Percentiles rank a stretch among this genome's conserved stretches.
These are phyloP conservation scores for Diadumene lineata DNA, from an alignment of 92 coral and sea anemone genomes.

Conservation along the genomic window DNA sequence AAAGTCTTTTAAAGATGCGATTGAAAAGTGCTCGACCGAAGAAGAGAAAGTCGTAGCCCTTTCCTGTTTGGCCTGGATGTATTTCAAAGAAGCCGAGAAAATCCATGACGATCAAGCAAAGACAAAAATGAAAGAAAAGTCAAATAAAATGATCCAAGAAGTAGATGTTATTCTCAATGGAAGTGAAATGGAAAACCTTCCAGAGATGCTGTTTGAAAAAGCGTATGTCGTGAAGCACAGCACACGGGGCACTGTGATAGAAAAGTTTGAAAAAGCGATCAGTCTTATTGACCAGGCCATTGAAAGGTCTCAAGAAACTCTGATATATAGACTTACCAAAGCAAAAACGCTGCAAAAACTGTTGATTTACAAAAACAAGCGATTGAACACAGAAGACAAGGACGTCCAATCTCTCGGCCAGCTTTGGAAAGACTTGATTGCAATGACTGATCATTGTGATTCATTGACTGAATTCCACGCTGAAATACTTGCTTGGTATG, in stretches of 20 bases:
- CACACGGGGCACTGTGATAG: background rate
- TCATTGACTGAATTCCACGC: background rate
- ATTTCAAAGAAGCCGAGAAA: background rate
- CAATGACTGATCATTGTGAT: background rate
- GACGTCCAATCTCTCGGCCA: background rate
- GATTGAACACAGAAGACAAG: background rate
- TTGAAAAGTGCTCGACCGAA: slow-evolving; percentile 3
- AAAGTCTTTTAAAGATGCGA: background rate
- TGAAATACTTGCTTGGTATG: background rate
- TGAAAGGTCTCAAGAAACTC: background rate
- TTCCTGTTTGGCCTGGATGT: slow-evolving; percentile 18
- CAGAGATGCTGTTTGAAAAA: slow-evolving; percentile 19
- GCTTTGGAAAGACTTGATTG: slow-evolving; percentile 1
- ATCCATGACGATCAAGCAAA: background rate
- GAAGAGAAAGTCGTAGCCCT: slow-evolving; percentile 2
- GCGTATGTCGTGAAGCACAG: slow-evolving; percentile 4
- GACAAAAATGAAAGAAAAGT: background rate
- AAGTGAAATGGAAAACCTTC: slow-evolving; percentile 4
- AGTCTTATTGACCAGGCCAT: slow-evolving; percentile 1
- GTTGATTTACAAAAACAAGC: background rate
- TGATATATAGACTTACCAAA: slow-evolving; percentile 9
- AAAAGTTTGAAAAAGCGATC: slow-evolving; percentile 13
- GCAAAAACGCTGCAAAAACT: background rate
- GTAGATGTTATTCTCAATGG: background rate
- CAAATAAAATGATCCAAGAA: background rate